Evolutionary conservation across 2,888 invertebrate genomes (phyloP), one percentile per base, ranked within the genome.

Genomic region (Nomada fabriciana): DNA sequence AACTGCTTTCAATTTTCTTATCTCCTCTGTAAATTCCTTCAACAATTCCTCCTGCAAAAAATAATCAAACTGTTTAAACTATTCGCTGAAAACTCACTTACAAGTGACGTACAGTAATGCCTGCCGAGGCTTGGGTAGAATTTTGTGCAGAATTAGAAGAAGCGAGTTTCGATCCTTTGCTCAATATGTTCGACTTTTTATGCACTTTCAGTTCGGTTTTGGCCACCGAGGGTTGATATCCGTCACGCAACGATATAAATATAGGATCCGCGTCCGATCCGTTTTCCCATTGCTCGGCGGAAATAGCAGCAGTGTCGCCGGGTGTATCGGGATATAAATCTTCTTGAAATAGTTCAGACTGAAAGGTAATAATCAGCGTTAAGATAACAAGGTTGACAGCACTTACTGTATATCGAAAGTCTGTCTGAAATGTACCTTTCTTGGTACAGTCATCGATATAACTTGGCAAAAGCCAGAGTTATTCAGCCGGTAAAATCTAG

Each of bases 361-460:
- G 92, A 50, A 92, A 93, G 79, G 78, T 0, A 75, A 73, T 67
- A 69, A 69, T 70, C 4, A 29, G 42, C 29, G 50, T 55, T 67
- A 47, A 15, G 13, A 65, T 5, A 25, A 20, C 29, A 4, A n/a
- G 42, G 23, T 25, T n/a, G 10, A 1, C 0, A 2, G 2, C 23
- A 42, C 13, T n/a, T 11, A 36, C 2, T 29, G 1, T 5, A 2
- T 23, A 42, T 20, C 13, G 9, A 23, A 23, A 18, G 13, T n/a
- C 13, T 18, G 36, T 18, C 36, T 61, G 10, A 67, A 57, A 76
- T 83, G 91, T 91, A 96, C 96, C 95, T 99, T 99, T 93, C 99
- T 96, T 36, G 99, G 99, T 77, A 99, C 99, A 75, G 99, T 99
- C 98, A 99, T 98, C n/a, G 98, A 98, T 80, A 98, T 96, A 85